These are phyloP conservation scores for Fringilla coelebs DNA, from an alignment of 2,797 vertebrate genomes.

Conservation along the genomic window DNA sequence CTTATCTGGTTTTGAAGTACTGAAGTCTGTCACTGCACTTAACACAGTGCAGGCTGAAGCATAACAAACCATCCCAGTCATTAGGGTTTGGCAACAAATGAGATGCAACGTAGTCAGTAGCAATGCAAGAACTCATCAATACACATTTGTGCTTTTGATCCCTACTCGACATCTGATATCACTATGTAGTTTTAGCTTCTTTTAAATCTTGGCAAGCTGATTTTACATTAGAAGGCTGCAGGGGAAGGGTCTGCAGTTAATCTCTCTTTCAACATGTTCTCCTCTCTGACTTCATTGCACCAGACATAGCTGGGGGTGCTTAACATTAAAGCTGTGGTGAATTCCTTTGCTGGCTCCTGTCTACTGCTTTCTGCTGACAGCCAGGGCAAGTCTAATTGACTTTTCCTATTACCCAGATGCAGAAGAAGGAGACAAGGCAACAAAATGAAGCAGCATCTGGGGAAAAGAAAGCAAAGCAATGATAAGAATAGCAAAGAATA, in stretches of 20 bases:
- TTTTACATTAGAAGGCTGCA: neutral
- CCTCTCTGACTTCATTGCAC: neutral
- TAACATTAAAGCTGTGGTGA: neutral
- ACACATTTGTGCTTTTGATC: neutral
- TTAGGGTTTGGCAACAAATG: neutral
- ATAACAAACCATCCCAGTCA: neutral
- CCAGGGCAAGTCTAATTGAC: neutral
- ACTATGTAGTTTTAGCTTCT: neutral
- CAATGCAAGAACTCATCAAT: neutral
- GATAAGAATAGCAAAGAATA: neutral
- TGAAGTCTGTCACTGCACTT: neutral
- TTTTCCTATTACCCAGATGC: neutral
- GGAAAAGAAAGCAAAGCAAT: neutral
- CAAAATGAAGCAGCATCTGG: neutral
- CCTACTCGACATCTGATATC: neutral
- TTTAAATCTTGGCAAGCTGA: neutral
- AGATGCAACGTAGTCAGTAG: neutral
- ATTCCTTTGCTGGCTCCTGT: neutral
- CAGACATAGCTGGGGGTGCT: neutral
- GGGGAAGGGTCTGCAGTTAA: neutral
- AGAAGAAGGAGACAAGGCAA: neutral
- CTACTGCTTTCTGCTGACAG: neutral
- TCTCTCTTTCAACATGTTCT: neutral
- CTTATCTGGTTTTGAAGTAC: neutral
- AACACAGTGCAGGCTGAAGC: neutral